Percentiles rank a stretch among this genome's conserved stretches.
phyloP scores from a whole-genome alignment of 2,113 vertebrate genomes.

The Eclectus roratus region DNA sequence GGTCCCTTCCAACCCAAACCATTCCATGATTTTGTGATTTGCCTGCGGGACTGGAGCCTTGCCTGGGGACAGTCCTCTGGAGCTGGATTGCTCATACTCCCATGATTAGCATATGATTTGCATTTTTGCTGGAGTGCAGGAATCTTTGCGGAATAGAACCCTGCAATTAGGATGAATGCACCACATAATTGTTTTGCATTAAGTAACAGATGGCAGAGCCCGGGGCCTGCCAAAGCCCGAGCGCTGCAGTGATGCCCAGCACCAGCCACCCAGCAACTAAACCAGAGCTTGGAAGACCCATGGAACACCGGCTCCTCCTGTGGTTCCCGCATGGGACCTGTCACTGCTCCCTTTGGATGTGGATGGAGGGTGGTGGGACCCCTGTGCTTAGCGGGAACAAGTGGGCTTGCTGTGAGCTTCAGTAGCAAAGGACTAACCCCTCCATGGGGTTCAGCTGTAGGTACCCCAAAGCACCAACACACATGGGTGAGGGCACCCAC shows the following conservation, averaged over 20 bases:
- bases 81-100: background rate
- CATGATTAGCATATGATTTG: background rate
- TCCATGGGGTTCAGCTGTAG: background rate
- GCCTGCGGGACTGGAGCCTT: fast-evolving
- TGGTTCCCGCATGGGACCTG: fast-evolving
- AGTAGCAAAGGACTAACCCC: background rate
- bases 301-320: background rate
- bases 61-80: background rate
- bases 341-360: background rate
- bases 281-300: background rate
- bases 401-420: background rate
- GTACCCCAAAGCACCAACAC: background rate
- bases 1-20: background rate
- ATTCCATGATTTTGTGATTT: background rate
- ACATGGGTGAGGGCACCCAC: fast-evolving
- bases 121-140: background rate
- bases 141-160: background rate
- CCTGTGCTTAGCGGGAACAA: fast-evolving
- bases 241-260: background rate
- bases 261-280: background rate
- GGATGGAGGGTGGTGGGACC: background rate
- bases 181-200: background rate
- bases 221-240: background rate
- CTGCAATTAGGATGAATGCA: constrained; percentile 33
- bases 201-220: constrained; percentile 28